These are phyloP conservation scores for Myathropa florea DNA, from an alignment of 2,888 invertebrate genomes.

Conservation along the genomic window DNA sequence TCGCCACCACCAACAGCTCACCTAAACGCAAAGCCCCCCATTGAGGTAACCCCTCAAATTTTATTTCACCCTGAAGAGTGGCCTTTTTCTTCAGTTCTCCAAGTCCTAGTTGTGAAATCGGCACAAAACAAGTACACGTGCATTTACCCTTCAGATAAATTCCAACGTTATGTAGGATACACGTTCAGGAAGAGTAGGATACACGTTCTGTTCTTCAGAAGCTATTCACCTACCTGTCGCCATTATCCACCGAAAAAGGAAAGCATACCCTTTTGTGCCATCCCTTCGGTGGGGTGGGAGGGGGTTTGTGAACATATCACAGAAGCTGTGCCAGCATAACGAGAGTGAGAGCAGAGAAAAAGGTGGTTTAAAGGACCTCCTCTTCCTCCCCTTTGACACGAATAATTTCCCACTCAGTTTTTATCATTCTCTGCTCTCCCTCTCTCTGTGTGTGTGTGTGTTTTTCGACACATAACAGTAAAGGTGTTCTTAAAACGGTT, in stretches of 20 bases:
- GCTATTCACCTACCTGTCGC: slow-evolving; percentile 54
- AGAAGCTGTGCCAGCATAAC: neutral
- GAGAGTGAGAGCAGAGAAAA: neutral
- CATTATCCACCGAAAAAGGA: slow-evolving; percentile 21
- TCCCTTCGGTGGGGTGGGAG: slow-evolving; percentile 11
- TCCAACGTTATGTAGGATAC: slow-evolving; percentile 4
- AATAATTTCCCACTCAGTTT: slow-evolving; percentile 48
- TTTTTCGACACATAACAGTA: slow-evolving; percentile 14
- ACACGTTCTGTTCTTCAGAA: slow-evolving; percentile 45
- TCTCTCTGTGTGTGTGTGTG: no score
- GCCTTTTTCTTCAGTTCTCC: neutral
- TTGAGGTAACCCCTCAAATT: slow-evolving; percentile 10
- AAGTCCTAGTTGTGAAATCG: slow-evolving; percentile 19
- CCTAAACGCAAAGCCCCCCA: neutral
- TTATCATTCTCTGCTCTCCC: slow-evolving; percentile 8
- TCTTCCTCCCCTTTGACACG: slow-evolving; percentile 38
- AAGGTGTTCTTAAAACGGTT: slow-evolving; percentile 58
- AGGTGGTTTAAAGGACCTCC: neutral
- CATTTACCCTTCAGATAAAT: slow-evolving; percentile 59
- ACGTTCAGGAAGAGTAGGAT: slow-evolving; percentile 39
- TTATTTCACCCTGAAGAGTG: slow-evolving; percentile 5
- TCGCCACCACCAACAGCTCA: neutral
- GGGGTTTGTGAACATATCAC: no score
- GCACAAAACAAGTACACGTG: slow-evolving; percentile 35
- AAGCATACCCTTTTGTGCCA: slow-evolving; percentile 49